Base-by-base conservation (phyloP, 2,797 vertebrate genomes). In the Spinus pinus region DNA sequence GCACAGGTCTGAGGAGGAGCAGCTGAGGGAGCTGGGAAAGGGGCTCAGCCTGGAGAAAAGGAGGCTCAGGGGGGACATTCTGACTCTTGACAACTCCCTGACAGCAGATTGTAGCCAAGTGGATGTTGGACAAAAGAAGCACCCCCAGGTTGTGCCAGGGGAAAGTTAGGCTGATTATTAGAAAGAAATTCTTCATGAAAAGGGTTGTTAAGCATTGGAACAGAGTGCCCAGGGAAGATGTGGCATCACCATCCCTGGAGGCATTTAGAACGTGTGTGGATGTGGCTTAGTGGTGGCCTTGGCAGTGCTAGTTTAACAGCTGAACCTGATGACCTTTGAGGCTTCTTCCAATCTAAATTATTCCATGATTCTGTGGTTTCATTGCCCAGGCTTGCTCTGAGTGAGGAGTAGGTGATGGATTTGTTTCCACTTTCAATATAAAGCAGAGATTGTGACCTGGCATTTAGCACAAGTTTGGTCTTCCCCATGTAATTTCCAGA, bases 1-100 rank as follows among this genome's bases (percentile, higher is more conserved):
- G 39, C 30, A 28, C 44, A 15, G 35, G 33, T 27, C 24, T 58
- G 35, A 27, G 1, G 35, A 18, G 57, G 46, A 24, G 20, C 3
- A 24, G 15, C 33, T 69, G 56, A 3, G 19, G 33, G 37, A 57
- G 27, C 7, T 57, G 28, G 41, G 5, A 28, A 44, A 57, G 22
- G 22, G 13, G 20, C 37, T 75, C 71, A 37, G 6, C 6, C 33
- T 47, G 41, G 64, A 37, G 33, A 49, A 54, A 41, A 71, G 20
- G 10, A 42, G 31, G 23, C 4, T 65, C 35, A 25, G 9, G 5
- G 5, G 7, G 27, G 1, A 64, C 10, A 3, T 53, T 47, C 1
- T 25, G 0, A 1, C 20, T 20, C 14, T 30, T 3, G 4, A 5
- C 7, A 20, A 1, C 23, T 35, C 21, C 56, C 25, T 49, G 64